phyloP scores from a whole-genome alignment of 2,888 invertebrate species.

The Xestoiulus laeticollis region DNA sequence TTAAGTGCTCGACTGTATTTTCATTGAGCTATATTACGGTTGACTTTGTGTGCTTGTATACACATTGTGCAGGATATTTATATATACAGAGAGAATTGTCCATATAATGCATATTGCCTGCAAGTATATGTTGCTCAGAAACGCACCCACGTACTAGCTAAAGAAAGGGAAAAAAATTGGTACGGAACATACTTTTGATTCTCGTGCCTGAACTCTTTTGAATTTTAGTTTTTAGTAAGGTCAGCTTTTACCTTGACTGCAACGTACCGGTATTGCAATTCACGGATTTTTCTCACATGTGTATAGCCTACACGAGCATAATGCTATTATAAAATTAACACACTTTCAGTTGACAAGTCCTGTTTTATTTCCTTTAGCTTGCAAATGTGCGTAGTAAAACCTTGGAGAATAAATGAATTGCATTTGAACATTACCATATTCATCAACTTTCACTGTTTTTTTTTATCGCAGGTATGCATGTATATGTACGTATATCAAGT shows the following conservation, averaged over 20 bases:
- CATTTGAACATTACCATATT: not conserved
- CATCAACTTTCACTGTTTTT: slow-evolving; percentile 8
- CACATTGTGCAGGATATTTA: slow-evolving; percentile 33
- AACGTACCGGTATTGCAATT: slow-evolving; percentile 12
- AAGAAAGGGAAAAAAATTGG: not conserved
- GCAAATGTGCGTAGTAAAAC: slow-evolving; percentile 9
- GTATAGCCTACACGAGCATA: not conserved
- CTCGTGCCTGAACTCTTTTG: slow-evolving; percentile 27
- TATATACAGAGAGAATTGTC: slow-evolving; percentile 4
- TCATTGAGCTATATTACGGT: slow-evolving; percentile 34
- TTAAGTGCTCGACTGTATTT: slow-evolving; percentile 17
- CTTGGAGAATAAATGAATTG: not conserved
- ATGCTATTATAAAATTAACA: slow-evolving; percentile 34
- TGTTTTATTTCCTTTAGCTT: not conserved
- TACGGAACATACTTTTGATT: slow-evolving; percentile 5
- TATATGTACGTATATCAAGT: not conserved
- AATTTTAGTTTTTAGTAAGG: not conserved
- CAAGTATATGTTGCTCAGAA: slow-evolving; percentile 11
- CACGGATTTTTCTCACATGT: not conserved
- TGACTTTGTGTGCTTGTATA: slow-evolving; percentile 29
- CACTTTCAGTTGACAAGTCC: slow-evolving; percentile 12
- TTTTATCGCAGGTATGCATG: too few relatives aligned
- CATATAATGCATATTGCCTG: not conserved
- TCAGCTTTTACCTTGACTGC: slow-evolving; percentile 28
- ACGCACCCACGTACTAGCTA: not conserved